phyloP scores from a whole-genome alignment of 2,113 vertebrate species.

The Spermophilus dauricus region DNA sequence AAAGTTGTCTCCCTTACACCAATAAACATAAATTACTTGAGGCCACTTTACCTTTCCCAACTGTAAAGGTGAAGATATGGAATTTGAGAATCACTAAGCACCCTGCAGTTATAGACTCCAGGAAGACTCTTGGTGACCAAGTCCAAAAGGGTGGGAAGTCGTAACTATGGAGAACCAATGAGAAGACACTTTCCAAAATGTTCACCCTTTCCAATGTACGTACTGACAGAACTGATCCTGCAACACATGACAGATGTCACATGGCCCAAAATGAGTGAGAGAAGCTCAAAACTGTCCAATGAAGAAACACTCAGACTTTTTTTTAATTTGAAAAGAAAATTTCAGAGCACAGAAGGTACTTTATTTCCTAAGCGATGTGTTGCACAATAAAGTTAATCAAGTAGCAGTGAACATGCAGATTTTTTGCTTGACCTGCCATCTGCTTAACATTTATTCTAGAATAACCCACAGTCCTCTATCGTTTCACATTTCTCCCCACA shows the following conservation, averaged over 20 bases:
- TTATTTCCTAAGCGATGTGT: neutral
- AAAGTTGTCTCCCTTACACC: neutral
- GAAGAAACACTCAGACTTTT: neutral
- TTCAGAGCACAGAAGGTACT: neutral
- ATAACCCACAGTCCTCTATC: neutral
- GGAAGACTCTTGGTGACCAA: neutral
- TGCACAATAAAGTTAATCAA: neutral
- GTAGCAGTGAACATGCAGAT: neutral
- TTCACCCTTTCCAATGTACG: neutral
- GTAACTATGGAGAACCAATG: neutral
- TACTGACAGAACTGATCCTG: neutral
- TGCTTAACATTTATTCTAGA: neutral
- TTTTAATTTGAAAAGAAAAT: neutral
- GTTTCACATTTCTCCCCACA: neutral
- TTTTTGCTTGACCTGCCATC: neutral
- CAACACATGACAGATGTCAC: neutral
- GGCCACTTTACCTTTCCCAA: neutral
- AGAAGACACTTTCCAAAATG: neutral
- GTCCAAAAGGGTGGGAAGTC: neutral
- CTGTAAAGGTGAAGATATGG: neutral
- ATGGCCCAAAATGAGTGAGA: neutral
- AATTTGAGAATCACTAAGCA: neutral
- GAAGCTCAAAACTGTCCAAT: neutral
- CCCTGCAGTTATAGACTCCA: neutral
- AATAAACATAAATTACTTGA: too few species aligned